Evolutionary conservation across 2,113 vertebrate genomes (phyloP).

Genomic region (Haemorhous mexicanus): DNA sequence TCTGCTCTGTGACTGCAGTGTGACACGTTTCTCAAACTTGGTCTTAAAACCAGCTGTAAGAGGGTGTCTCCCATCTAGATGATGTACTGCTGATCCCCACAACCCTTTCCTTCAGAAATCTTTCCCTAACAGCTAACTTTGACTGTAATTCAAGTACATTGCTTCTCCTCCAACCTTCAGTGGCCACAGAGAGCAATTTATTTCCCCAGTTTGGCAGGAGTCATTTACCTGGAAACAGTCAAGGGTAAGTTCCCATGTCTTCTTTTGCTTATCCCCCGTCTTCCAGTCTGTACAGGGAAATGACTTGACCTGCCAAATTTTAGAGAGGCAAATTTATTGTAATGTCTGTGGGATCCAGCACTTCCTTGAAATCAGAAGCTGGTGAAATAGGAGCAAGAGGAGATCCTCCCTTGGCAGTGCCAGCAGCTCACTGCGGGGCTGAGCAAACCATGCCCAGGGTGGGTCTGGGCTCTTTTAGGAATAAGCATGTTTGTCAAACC

Average conservation of each 20-base stretch:
- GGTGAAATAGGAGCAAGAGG: neutral
- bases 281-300: neutral
- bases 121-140: neutral
- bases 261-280: neutral
- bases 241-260: neutral
- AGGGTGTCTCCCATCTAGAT: neutral
- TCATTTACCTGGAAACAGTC: neutral
- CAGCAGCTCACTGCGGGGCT: neutral
- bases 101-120: neutral
- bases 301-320: neutral
- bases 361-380: neutral
- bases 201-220: neutral
- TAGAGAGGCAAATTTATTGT: neutral
- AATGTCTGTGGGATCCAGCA: neutral
- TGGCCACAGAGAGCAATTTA: neutral
- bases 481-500: neutral
- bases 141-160: neutral
- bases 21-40: neutral
- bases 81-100: neutral
- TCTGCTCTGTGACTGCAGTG: neutral
- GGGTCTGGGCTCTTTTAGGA: neutral
- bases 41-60: neutral
- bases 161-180: neutral
- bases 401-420: neutral
- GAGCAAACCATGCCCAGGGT: neutral